These are phyloP conservation scores for Megaustenia siamemsis DNA, from an alignment of 2,888 invertebrate genomes.

Conservation along the genomic window DNA sequence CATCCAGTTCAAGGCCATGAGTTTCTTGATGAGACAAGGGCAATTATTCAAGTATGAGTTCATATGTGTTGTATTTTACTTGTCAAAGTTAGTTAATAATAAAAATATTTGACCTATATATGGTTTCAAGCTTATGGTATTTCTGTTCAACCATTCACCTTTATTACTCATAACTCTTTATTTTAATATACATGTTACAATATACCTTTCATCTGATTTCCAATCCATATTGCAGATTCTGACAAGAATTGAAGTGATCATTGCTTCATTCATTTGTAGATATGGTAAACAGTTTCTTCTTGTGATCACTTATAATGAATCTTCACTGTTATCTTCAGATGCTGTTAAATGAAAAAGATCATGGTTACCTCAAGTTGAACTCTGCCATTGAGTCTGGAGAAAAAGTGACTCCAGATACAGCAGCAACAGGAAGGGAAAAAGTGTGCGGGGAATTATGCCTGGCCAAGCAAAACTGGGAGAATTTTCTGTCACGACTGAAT, in stretches of 20 bases:
- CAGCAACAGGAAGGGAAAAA: conserved; percentile 91
- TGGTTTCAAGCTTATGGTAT: too few species aligned
- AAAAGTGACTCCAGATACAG: conserved; percentile 91
- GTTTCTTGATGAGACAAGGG: conserved; percentile 92
- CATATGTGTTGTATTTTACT: too few species aligned
- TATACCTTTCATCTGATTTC: too few species aligned
- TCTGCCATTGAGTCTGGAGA: conserved; percentile 92
- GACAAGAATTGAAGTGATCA: too few species aligned
- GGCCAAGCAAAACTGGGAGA: conserved; percentile 81
- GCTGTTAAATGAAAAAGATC: conserved; percentile 88
- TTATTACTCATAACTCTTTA: too few species aligned
- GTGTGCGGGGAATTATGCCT: conserved; percentile 87
- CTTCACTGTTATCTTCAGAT: conserved; percentile 83
- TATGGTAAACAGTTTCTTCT: too few species aligned
- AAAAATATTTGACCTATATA: too few species aligned
- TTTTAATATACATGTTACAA: too few species aligned
- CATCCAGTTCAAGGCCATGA: conserved; percentile 89
- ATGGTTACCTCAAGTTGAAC: conserved; percentile 89
- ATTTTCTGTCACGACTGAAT: conserved; percentile 84
- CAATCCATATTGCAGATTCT: too few species aligned
- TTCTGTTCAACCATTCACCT: too few species aligned
- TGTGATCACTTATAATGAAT: background rate
- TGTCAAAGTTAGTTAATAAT: too few species aligned
- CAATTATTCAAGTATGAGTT: conserved; percentile 71
- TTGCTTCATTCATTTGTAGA: too few species aligned